Conservation (phyloP, 2,888 invertebrate genomes). For the Hedya salicella region DNA sequence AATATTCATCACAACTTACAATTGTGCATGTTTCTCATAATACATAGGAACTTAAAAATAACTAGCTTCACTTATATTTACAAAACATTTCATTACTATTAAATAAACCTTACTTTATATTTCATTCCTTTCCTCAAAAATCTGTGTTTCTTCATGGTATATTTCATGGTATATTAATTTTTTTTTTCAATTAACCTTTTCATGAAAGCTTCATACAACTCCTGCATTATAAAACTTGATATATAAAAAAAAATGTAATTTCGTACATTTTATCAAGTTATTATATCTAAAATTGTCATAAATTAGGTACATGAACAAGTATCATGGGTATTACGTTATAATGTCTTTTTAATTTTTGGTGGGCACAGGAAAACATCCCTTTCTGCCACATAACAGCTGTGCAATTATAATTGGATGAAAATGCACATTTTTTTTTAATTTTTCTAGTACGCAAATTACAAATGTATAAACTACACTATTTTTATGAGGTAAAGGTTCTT, state of each 20-base stretch:
- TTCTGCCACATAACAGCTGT: background rate
- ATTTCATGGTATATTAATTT: no score
- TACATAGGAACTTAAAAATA: constrained; percentile 27
- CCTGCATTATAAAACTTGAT: no score
- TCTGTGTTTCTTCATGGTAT: no score
- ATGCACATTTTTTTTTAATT: background rate
- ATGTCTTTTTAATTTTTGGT: no score
- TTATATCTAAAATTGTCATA: no score
- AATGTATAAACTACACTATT: background rate
- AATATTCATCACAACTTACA: constrained; percentile 27
- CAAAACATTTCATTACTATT: background rate
- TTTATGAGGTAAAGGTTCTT: background rate
- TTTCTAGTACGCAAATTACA: background rate
- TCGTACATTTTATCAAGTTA: no score
- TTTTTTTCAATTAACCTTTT: no score
- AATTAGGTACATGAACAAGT: no score
- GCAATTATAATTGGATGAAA: background rate
- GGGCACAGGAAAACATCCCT: background rate
- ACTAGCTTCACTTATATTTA: constrained; percentile 13
- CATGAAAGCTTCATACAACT: no score
- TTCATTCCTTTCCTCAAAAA: no score
- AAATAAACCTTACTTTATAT: background rate
- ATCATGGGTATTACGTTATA: no score
- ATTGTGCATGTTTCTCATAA: constrained; percentile 24
- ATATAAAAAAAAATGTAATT: no score